These are phyloP conservation scores for Oplegnathus fasciatus DNA, from an alignment of 2,113 vertebrate genomes.

Conservation along the genomic window DNA sequence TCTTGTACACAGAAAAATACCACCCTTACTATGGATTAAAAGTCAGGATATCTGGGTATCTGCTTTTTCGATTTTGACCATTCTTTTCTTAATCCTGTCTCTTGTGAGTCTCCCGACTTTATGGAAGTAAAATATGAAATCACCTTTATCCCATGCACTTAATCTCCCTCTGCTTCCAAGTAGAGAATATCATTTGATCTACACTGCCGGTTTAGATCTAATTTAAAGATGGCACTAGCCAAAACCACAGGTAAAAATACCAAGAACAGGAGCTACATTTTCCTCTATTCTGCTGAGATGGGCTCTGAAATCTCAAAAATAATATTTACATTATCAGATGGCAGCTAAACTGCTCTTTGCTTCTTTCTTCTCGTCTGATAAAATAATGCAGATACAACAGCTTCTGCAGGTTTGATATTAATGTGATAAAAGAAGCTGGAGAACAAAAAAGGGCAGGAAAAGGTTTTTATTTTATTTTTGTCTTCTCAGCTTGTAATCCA, in stretches of 20 bases:
- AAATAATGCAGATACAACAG: not conserved
- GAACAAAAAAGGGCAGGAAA: not conserved
- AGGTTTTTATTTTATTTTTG: conserved; percentile 9
- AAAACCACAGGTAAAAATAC: not conserved
- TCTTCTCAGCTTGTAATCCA: not conserved
- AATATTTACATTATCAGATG: conserved; percentile 28
- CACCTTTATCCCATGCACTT: not conserved
- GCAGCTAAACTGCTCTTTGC: conserved; percentile 1
- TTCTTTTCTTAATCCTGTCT: not conserved
- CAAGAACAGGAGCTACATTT: not conserved
- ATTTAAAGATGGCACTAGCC: conserved; percentile 4
- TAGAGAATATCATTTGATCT: conserved; percentile 4
- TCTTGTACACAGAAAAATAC: too few species aligned
- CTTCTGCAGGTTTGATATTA: not conserved
- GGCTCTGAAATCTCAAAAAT: not conserved
- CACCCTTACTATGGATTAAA: too few species aligned
- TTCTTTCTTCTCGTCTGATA: conserved; percentile 13
- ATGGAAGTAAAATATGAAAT: too few species aligned
- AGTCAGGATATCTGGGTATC: not conserved
- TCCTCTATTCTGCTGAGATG: not conserved
- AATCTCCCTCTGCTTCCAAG: not conserved
- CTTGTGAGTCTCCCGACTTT: too few species aligned
- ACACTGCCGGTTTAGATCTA: conserved; percentile 3
- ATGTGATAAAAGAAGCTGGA: conserved; percentile 15
- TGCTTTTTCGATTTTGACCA: not conserved